These are phyloP conservation scores for Scaeva pyrastri DNA, from an alignment of 2,888 invertebrate genomes.

Conservation along the genomic window DNA sequence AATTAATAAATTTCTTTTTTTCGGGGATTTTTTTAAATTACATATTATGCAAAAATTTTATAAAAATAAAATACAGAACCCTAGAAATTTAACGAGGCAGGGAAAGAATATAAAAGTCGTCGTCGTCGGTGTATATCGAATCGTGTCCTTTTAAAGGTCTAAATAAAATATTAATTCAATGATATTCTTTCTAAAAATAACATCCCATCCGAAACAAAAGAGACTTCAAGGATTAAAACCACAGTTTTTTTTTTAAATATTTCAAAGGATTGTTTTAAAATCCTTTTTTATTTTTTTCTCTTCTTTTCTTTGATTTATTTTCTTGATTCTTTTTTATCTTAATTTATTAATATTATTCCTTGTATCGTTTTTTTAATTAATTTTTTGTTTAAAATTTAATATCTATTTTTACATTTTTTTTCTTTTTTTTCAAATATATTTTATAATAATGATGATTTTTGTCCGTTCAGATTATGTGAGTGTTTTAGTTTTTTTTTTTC, in stretches of 20 bases:
- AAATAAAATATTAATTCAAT: conserved; percentile 1
- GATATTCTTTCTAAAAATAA: background rate
- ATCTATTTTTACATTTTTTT: conserved; percentile 50
- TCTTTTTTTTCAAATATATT: conserved; percentile 29
- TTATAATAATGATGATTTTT: conserved; percentile 55
- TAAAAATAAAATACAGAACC: conserved; percentile 1
- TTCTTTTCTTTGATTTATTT: conserved; percentile 36
- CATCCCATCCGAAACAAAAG: background rate
- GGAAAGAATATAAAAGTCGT: conserved; percentile 58
- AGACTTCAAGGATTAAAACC: conserved; percentile 60
- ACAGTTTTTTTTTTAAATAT: conserved; percentile 56
- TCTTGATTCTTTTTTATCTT: conserved; percentile 37
- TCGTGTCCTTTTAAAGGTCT: background rate
- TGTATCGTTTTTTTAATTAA: conserved; percentile 58
- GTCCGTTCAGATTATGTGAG: conserved; percentile 66
- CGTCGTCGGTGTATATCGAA: no score
- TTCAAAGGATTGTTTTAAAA: conserved; percentile 60
- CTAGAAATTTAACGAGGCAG: background rate
- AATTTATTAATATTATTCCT: conserved; percentile 67
- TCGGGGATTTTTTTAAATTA: conserved; percentile 20
- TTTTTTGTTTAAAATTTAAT: conserved; percentile 48
- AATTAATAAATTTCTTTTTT: conserved; percentile 69
- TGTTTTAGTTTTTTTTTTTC: no score
- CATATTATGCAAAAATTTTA: conserved; percentile 17
- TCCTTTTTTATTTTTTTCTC: conserved; percentile 29